Base-by-base conservation (phyloP, 2,888 invertebrate genomes). In the Rhogogaster chlorosoma region DNA sequence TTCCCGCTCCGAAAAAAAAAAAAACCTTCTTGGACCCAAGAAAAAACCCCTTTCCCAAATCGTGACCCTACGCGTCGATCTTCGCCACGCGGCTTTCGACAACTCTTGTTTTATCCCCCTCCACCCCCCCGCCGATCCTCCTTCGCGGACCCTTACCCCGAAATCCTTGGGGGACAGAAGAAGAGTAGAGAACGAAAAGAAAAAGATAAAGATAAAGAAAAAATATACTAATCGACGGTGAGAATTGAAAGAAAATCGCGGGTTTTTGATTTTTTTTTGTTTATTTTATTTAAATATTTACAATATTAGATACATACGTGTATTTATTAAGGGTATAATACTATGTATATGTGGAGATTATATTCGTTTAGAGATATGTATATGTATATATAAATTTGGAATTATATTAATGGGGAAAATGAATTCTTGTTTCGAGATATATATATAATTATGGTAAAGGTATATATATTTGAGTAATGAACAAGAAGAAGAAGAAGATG, bases 61-160 rank as follows among this genome's bases (percentile, higher is more conserved):
- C 49, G 12, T 85, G 86, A 64, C 84, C 49, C 18, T 84, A 42
- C 45, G n/a, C 53, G 53, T 53, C 53, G 53, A 53, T 53, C 53
- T 53, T 53, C 1, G 53, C 53, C 53, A 53, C 53, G 53, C 53
- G 53, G 53, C 53, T 53, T 53, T 53, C 53, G 53, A 53, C 53
- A 53, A 53, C 53, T 53, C 53, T 53, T 53, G 53, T 53, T 53
- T n/a, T 53, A 53, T n/a, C 18, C 18, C n/a, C 49, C n/a, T 2
- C n/a, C 1, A 18, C 49, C 53, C 18, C 6, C 49, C 5, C 18
- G 0, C 1, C 5, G 5, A 7, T n/a, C 53, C 53, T n/a, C n/a
- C n/a, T 53, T 53, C 53, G 53, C n/a, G 53, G 53, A 53, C 53
- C 53, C n/a, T n/a, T 53, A 10, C n/a, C 53, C 53, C 6, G 5